Evolutionary conservation across 2,113 vertebrate species (phyloP).

Genomic region (Corvus moneduloides): DNA sequence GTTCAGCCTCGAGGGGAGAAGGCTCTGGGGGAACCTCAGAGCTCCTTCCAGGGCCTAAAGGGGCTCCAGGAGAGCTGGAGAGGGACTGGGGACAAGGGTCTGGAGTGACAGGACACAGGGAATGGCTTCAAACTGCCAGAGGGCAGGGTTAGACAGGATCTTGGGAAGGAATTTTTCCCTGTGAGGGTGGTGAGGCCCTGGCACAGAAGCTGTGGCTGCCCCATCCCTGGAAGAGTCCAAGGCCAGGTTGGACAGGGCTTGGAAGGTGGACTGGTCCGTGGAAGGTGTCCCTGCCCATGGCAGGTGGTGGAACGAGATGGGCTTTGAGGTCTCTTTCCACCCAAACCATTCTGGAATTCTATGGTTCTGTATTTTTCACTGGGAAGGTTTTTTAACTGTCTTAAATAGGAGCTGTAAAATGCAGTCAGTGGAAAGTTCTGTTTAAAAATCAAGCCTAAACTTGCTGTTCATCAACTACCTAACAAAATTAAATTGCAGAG

Average conservation of each 20-base stretch:
- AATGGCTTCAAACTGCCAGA: rapidly evolving
- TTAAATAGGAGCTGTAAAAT: not conserved
- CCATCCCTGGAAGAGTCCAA: not conserved
- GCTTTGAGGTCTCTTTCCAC: not conserved
- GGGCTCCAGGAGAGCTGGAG: not conserved
- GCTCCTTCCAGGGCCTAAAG: rapidly evolving
- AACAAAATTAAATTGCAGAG: not conserved
- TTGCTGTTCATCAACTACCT: not conserved
- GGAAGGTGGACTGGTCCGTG: not conserved
- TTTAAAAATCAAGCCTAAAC: not conserved
- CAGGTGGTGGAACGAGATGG: rapidly evolving
- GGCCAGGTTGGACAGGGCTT: rapidly evolving
- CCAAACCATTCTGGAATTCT: not conserved
- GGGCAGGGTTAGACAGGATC: rapidly evolving
- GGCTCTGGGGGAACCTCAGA: not conserved
- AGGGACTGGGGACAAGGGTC: not conserved
- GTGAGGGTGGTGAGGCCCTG: rapidly evolving
- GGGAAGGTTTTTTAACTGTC: not conserved
- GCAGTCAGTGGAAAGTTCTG: not conserved
- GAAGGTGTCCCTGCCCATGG: not conserved
- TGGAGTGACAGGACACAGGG: not conserved
- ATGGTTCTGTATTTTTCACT: not conserved
- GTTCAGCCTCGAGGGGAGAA: not conserved
- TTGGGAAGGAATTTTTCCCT: rapidly evolving
- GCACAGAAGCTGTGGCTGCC: not conserved